Conservation (phyloP, 35 echinoderm and acorn worm genomes). For the Strongylocentrotus purpuratus region DNA sequence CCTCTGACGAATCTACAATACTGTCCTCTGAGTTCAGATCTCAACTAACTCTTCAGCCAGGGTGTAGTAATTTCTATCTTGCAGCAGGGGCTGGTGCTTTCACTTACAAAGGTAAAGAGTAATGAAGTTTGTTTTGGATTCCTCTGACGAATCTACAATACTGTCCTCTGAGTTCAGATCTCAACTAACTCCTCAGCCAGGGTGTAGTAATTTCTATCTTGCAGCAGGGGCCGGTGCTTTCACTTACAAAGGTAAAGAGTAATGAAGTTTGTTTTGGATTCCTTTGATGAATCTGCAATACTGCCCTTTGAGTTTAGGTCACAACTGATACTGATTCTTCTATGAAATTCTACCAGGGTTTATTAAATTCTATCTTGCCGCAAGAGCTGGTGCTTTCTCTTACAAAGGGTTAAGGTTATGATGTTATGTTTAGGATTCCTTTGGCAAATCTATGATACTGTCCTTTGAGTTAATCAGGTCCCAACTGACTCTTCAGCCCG, state of each 20-base stretch:
- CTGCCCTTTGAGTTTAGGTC: neutral
- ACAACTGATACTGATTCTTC: neutral
- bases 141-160: neutral
- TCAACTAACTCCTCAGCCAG: neutral
- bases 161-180: neutral
- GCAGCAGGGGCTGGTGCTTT: neutral
- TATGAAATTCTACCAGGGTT: neutral
- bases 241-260: neutral
- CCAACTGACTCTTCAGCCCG: neutral
- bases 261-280: neutral
- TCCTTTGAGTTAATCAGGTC: neutral
- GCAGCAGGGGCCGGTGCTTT: neutral
- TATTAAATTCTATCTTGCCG: neutral
- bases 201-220: neutral
- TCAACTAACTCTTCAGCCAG: neutral
- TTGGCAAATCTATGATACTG: neutral
- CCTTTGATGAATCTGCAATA: neutral
- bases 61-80: neutral
- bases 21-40: neutral
- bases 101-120: neutral
- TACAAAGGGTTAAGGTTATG: neutral
- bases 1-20: neutral
- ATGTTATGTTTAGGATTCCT: neutral
- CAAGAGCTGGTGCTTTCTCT: neutral
- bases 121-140: neutral